phyloP scores from a whole-genome alignment of 2,888 invertebrate genomes.

The Taphrorychus bicolor region DNA sequence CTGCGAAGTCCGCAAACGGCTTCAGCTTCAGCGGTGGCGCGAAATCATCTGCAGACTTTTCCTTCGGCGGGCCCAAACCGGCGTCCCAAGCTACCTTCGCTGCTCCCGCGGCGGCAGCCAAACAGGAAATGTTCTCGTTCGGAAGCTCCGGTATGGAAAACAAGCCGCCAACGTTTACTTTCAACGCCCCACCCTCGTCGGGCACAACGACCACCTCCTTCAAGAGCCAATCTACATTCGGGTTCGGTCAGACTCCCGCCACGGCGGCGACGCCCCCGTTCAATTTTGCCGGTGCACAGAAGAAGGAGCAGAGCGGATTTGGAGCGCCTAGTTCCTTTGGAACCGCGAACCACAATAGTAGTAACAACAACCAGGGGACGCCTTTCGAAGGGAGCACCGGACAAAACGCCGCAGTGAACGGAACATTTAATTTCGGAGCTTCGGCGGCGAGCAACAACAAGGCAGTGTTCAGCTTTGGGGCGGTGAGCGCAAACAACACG shows the following conservation, averaged over 20 bases:
- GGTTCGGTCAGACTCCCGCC: slow-evolving; percentile 4
- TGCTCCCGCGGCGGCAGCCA: neutral
- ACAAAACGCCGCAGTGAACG: slow-evolving; percentile 44
- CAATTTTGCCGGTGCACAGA: slow-evolving; percentile 15
- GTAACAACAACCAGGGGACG: neutral
- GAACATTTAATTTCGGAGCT: slow-evolving; percentile 52
- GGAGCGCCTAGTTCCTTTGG: neutral
- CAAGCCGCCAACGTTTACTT: slow-evolving; percentile 6
- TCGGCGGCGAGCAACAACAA: slow-evolving; percentile 43
- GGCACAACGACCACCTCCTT: neutral
- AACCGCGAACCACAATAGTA: neutral
- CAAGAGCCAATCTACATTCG: slow-evolving; percentile 4
- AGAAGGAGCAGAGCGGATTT: neutral
- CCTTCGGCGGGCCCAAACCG: slow-evolving; percentile 1
- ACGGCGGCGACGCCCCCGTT: slow-evolving; percentile 5
- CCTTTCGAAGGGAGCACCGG: slow-evolving; percentile 17
- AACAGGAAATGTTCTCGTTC: slow-evolving; percentile 1
- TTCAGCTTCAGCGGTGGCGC: slow-evolving; percentile 39
- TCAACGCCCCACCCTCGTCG: neutral
- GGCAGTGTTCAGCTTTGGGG: slow-evolving; percentile 52
- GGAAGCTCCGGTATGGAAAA: neutral
- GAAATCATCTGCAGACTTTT: slow-evolving; percentile 15
- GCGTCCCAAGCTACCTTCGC: neutral
- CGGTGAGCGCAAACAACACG: slow-evolving; percentile 26
- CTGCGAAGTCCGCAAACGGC: slow-evolving; percentile 29